Base-by-base conservation (phyloP, 2,888 invertebrate species). In the Drosophila bunnanda region DNA sequence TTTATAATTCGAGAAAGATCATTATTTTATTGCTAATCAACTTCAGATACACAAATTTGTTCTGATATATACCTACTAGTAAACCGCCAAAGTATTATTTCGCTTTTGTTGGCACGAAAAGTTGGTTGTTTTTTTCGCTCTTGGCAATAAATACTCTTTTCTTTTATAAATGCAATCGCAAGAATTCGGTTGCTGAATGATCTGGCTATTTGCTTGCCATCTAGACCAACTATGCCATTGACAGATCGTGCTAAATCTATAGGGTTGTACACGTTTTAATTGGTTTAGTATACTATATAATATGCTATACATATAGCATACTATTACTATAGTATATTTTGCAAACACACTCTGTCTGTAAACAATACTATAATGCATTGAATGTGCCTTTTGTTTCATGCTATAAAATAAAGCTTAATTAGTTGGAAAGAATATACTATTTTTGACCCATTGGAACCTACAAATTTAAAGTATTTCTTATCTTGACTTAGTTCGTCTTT, bases 121-220 rank as follows among this genome's bases (percentile, higher is more conserved):
- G 44, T 28, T n/a, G 15, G 3, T 7, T 4, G 32, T 28, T 66
- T 52, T 62, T 62, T 62, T 8, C 4, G 32, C 17, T 22, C 32
- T 38, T 25, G 22, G 30, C 7, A 38, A 50, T 30, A 20, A 32
- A 32, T 12, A 32, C 12, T 32, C 4, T 32, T 32, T 32, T 58
- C 28, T 12, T 13, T 17, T 22, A 22, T 13, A 22, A 13, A 22
- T 2, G 25, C 32, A 9, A 64, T 60, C 20, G 25, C 61, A 66
- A 54, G 30, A 65, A 65, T 54, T 66, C 8, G 5, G 25, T 28
- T 38, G 38, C 38, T 66, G 39, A 66, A 66, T 54, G 66, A 54
- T 54, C 20, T 48, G 53, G 20, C 25, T 6, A 7, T 17, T 44
- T 38, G 36, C 17, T 13, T 9, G 10, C 20, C 7, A 10, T 20